Conservation (phyloP, 2,797 vertebrate species). For the Anguilla megastoma region DNA sequence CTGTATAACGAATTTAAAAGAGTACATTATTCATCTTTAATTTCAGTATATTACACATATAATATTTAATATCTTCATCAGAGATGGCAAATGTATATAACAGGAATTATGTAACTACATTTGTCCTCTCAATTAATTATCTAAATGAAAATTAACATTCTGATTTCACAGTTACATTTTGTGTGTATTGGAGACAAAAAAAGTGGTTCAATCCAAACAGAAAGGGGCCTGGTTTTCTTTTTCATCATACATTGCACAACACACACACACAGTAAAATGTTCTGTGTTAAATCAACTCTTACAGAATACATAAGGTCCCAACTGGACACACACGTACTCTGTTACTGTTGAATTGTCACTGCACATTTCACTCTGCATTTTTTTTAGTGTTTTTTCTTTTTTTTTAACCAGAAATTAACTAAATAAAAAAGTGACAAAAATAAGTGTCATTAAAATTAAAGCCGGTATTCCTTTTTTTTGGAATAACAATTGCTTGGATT, state of each 20-base stretch:
- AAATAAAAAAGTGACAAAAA: conserved; percentile 12
- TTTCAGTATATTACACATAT: conserved; percentile 52
- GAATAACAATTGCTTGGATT: background rate
- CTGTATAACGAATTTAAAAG: conserved; percentile 8
- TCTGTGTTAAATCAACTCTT: too few relatives aligned
- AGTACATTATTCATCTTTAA: conserved; percentile 1
- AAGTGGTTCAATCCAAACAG: conserved; percentile 29
- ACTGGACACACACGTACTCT: too few relatives aligned
- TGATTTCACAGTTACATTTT: conserved; percentile 62
- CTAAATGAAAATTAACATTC: conserved; percentile 47
- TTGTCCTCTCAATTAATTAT: background rate
- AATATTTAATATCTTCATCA: conserved; percentile 38
- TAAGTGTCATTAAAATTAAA: conserved; percentile 15
- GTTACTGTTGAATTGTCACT: too few relatives aligned
- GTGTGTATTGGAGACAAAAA: conserved; percentile 45
- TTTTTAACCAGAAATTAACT: background rate
- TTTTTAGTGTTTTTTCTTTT: background rate
- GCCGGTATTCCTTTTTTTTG: background rate
- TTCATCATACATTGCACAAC: background rate
- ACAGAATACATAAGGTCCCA: too few relatives aligned
- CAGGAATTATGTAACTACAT: conserved; percentile 17
- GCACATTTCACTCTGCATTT: background rate
- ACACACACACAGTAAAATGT: background rate
- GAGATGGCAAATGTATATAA: conserved; percentile 24
- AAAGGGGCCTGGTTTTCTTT: background rate